Conservation (phyloP, 2,888 invertebrate species). For the Agonopterix arenella region DNA sequence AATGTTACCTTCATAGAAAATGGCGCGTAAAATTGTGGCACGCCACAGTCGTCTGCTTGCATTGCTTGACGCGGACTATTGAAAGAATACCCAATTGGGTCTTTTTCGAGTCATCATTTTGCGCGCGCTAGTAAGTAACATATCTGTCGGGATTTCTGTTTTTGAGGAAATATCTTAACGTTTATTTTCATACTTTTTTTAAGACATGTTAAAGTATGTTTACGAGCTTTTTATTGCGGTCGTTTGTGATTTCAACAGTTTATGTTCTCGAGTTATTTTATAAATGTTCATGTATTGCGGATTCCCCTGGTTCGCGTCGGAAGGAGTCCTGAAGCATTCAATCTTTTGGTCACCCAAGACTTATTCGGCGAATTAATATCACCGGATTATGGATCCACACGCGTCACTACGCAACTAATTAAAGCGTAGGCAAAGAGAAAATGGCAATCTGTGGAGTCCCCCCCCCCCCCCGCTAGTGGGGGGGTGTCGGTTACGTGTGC, state of each 20-base stretch:
- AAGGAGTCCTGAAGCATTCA: background rate
- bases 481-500: slow-evolving; percentile 77
- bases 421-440: slow-evolving; percentile 78
- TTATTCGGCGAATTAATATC: slow-evolving; percentile 56
- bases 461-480: slow-evolving; percentile 76
- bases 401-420: slow-evolving; percentile 77
- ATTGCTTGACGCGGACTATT: too few species aligned
- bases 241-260: slow-evolving; percentile 8
- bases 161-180: too few species aligned
- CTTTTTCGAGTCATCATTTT: too few species aligned
- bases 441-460: slow-evolving; percentile 76
- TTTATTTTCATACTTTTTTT: background rate
- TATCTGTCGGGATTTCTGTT: too few species aligned
- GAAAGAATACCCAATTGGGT: too few species aligned
- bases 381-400: slow-evolving; percentile 68
- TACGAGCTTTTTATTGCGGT: slow-evolving; percentile 16
- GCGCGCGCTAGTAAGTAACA: too few species aligned
- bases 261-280: slow-evolving; percentile 6
- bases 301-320: background rate
- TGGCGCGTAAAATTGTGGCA: too few species aligned
- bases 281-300: slow-evolving; percentile 1
- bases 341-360: slow-evolving; percentile 8
- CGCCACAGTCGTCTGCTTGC: too few species aligned
- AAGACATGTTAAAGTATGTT: slow-evolving; percentile 11
- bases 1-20: too few species aligned